Base-by-base conservation (phyloP, 1,140 invertebrate species). In the Pararge aegeria region DNA sequence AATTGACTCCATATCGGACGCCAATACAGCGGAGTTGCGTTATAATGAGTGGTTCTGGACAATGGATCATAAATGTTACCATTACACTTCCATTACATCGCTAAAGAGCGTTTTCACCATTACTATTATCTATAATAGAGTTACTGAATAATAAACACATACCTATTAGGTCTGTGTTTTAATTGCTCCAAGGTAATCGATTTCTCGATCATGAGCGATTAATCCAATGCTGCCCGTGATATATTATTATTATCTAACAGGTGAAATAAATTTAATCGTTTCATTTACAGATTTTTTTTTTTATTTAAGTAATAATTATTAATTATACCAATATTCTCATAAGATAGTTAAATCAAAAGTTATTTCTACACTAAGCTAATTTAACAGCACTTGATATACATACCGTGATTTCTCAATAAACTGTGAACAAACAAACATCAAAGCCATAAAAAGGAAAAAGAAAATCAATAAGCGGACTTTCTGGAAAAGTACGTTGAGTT, bases 1-100 rank as follows among this genome's bases (percentile, higher is more conserved):
- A 84, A 87, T 82, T 79, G 78, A 83, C 65, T 70, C 83, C 83
- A 82, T 87, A 82, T 77, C 61, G 61, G 69, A 68, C 63, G 68
- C 58, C 66, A 40, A 57, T 67, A 65, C 58, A 37, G 51, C n/a
- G n/a, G n/a, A 44, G 18, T 51, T 51, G 59, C 40, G 30, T 51
- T 55, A 42, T 51, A 49, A 48, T 12, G 30, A 54, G 19, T 42
- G 40, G 13, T 54, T 49, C 53, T 54, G 56, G 55, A 57, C 58
- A 61, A 55, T 64, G 50, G 37, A 53, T 53, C 20, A 55, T 59
- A 29, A 49, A 40, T 40, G 50, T 30, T 24, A 12, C 27, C 3
- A 24, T 24, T 24, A 24, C 24, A 24, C 24, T 24, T 2, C 24
- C 42, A 19, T 46, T 20, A 46, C 15, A 50, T 49, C 44, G 37